Evolutionary conservation across 2,797 vertebrate genomes (phyloP), one percentile per base, ranked within the genome.

Genomic region (Carduelis carduelis): DNA sequence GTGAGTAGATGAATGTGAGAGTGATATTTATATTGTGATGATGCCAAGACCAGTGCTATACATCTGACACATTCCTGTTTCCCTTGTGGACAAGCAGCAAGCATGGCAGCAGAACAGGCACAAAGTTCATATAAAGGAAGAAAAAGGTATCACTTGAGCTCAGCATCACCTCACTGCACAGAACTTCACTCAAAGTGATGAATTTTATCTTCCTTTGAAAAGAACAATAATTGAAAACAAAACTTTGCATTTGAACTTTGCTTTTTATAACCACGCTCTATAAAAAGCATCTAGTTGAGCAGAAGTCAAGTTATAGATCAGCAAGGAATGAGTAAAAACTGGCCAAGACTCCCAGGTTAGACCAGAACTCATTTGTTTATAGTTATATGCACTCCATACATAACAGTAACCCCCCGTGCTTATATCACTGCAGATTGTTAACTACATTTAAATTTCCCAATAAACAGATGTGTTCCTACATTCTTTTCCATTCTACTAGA

Each of bases 381-480:
- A 47, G 37, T 52, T 77, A 34, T 17, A 56, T 17, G 53, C 6
- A 15, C 44, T 72, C 34, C 22, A 12, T 6, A 56, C 12, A 50
- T 46, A 70, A 46, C 39, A 86, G 23, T 16, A 65, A 63, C 15
- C 9, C 32, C 28, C 69, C 20, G 28, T 32, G 41, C 32, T 83
- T 83, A 0, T 5, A 69, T 17, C 65, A 74, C 34, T 57, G 66
- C 81, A 92, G 85, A 92, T 16, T 34, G 46, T 82, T 80, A 83
- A 77, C 78, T 66, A 77, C 47, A 68, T 55, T 92, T 44, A 70
- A 41, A n/a, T 77, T 89, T 77, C 34, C 44, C 53, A 84, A 74
- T 93, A 87, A 84, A 41, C 60, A 96, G 65, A 93, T 47, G 64
- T 90, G 60, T 70, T 92, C 90, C 57, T 91, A 85, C 69, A 72